Evolutionary conservation across 1,140 invertebrate species (phyloP), one percentile per base, ranked within the genome.

Genomic region (Luehdorfia chinensis): DNA sequence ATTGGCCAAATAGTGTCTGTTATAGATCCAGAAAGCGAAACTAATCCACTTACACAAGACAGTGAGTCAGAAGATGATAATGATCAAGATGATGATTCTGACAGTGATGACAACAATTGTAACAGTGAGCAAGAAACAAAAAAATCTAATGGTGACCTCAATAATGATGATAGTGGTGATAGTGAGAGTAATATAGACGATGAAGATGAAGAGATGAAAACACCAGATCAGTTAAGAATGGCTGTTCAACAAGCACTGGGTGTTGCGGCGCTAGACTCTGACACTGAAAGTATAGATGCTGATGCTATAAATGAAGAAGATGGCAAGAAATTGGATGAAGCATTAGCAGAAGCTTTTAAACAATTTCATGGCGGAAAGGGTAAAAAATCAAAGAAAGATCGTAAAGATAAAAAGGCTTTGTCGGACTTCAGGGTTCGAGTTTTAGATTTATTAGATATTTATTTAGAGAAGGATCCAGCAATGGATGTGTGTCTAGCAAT

Each of bases 1-100:
- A 81, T 95, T 45, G 89, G 91, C 58, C 92, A 93, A 75, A 92
- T 95, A 67, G 84, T 94, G 28, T 89, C 90, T n/a, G 92, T 93
- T 15, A 73, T 94, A 18, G 91, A 94, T 74, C 89, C 91, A 21
- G 89, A 90, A 63, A 91, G 87, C 63, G 89, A 90, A 27, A 84
- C 88, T 43, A 91, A 91, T 80, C 90, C 90, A 9, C 71, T 93
- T 19, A 73, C 57, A 23, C 57, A 81, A 43, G 81, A 87, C 48
- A 79, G 74, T 25, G 87, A 89, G 6, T 59, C 59, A 5, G 65
- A 68, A 31, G 54, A 49, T 37, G 65, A 66, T 18, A 49, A 59
- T 13, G 52, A 61, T 11, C 39, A 49, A n/a, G 69, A 65, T 12
- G 59, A 75, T 36, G 50, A 63, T 14, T 41, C 59, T 50, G 11